phyloP scores from a whole-genome alignment of 2,888 invertebrate species.

The Cephus runcator region DNA sequence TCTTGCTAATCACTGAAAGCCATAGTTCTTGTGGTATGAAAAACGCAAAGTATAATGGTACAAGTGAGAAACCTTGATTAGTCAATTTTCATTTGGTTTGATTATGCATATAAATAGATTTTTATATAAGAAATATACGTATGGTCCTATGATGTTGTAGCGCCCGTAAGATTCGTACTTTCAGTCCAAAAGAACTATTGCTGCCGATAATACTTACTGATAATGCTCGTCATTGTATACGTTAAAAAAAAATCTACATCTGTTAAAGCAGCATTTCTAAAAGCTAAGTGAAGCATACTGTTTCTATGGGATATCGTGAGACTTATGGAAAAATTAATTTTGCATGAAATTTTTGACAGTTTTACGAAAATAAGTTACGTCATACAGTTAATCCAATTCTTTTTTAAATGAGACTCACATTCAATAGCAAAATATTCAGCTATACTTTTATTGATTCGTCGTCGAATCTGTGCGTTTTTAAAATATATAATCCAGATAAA shows the following conservation, averaged over 20 bases:
- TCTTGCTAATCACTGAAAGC: not conserved
- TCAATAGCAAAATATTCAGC: not conserved
- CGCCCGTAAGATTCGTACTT: not conserved
- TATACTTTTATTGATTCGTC: not conserved
- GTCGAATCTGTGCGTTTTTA: not conserved
- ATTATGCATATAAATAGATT: not conserved
- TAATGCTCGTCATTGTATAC: not conserved
- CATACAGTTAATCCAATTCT: not conserved
- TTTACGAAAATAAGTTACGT: not conserved
- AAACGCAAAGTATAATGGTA: not conserved
- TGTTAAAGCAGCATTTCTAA: not conserved
- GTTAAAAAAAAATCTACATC: not conserved
- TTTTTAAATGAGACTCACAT: not conserved
- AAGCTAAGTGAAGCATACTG: not conserved
- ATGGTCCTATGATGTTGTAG: not conserved
- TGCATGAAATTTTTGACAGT: not conserved
- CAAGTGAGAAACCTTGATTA: not conserved
- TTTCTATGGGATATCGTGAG: not conserved
- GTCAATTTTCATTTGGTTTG: not conserved
- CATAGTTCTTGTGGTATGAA: not conserved
- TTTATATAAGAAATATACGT: not conserved
- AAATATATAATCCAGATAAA: not conserved
- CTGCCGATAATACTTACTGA: not conserved
- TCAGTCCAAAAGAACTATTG: not conserved
- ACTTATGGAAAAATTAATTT: not conserved